These are phyloP conservation scores for Myrmecobius fasciatus DNA, from an alignment of 2,113 vertebrate genomes.

Conservation along the genomic window DNA sequence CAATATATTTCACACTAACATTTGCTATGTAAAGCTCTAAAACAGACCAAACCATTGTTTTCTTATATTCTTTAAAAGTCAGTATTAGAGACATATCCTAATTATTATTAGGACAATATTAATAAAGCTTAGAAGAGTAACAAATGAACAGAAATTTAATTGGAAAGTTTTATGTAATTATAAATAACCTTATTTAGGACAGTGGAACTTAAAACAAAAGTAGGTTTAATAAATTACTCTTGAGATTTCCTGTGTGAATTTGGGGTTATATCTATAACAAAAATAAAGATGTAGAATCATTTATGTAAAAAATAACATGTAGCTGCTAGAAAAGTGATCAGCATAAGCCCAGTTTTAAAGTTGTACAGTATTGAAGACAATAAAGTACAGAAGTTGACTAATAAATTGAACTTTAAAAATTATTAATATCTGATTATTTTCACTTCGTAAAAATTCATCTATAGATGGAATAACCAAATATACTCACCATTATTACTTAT, in stretches of 20 bases:
- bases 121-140: conserved; percentile 49
- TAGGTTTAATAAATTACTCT: conserved; percentile 40
- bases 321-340: conserved; percentile 46
- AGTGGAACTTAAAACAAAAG: not conserved
- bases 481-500: not conserved
- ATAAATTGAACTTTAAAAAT: conserved; percentile 27
- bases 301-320: conserved; percentile 47
- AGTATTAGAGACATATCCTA: conserved; percentile 30
- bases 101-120: conserved; percentile 18
- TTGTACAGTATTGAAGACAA: conserved; percentile 15
- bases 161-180: too few relatives aligned
- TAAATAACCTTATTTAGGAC: conserved; percentile 16
- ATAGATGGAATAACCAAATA: not conserved
- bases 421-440: conserved; percentile 31
- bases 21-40: conserved; percentile 53
- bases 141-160: not conserved
- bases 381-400: conserved; percentile 6
- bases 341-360: conserved; percentile 48
- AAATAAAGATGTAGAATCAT: conserved; percentile 34
- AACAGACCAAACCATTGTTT: conserved; percentile 35
- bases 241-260: conserved; percentile 31
- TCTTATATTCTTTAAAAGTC: conserved; percentile 43
- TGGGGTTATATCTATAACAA: conserved; percentile 33
- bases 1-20: conserved; percentile 39
- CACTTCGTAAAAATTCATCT: not conserved